Evolutionary conservation across 2,113 vertebrate genomes (phyloP), one percentile per base, ranked within the genome.

Genomic region (Amazona vittata): DNA sequence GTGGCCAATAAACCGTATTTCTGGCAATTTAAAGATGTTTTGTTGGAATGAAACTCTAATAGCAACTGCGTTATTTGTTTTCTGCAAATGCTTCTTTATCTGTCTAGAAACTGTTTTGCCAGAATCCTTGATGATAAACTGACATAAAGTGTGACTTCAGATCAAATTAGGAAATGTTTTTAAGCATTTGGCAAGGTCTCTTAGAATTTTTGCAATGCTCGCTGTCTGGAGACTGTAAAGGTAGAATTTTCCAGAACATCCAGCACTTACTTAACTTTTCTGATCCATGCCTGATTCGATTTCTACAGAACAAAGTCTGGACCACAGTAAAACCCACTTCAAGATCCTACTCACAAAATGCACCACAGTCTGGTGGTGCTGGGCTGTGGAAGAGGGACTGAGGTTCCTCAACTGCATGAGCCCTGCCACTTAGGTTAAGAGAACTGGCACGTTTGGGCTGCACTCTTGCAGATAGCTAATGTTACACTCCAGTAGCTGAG

Each of bases 1-100:
- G 59, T 70, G 71, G 93, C 95, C n/a, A 96, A 39, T 67, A 90
- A 92, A 68, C 59, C 15, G 3, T 77, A 80, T 90, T 96, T 90
- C 82, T 94, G 87, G 79, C 43, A 90, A 78, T 12, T 62, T 43
- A 80, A 90, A 91, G 29, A 64, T 53, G 12, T 63, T 94, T 77
- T 59, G 35, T 83, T 86, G 68, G 80, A 94, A 83, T 60, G 26
- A 85, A 90, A 67, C 17, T 44, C 12, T 62, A 71, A n/a, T 75
- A 90, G 70, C 55, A 88, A n/a, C 17, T 62, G 21, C 20, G 19
- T 13, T 59, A 35, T 83, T 93, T 90, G 68, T 13, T 80, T 95
- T 94, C 87, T 78, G 26, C 55, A 94, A 78, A 67, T 60, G 43
- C 16, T 77, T 74, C 37, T 73, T 93, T 53, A 43, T 28, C 64